Evolutionary conservation across 92 coral and sea anemone genomes (phyloP), one percentile per base, ranked within the genome.

Genomic region (Paragorgia papillata): DNA sequence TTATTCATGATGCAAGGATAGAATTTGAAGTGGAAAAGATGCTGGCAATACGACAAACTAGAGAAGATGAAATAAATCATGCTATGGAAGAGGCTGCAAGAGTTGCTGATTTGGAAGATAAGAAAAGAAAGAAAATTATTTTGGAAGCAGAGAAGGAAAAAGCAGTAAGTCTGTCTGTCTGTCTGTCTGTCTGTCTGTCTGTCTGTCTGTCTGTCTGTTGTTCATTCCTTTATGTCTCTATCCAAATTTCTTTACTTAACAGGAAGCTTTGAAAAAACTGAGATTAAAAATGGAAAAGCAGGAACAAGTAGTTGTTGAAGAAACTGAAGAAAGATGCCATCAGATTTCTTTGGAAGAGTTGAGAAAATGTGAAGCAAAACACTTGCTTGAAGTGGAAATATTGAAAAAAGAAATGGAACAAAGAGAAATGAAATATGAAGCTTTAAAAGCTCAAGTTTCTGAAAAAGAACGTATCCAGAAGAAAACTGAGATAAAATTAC

Each of bases 121-220:
- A 73, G 18, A 94, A 87, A 62, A 84, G 97, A 33, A 89, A 87
- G 64, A 85, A 82, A 71, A 9, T 94, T 33, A 84, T 84, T 34
- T 57, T 90, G 26, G 85, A 92, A 75, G 98, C 98, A 21, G 97
- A 94, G 75, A 88, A 85, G 63, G 98, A 94, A 63, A 94, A 94
- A 66, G 92, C 90, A 87, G 98, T 94, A 73, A 43, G 22, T 37
- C 10, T 10, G 10, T 1, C 9, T 19, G 12, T 12, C n/a, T 9
- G 40, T 27, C n/a, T n/a, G n/a, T n/a, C n/a, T n/a, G n/a, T n/a
- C n/a, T n/a, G n/a, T n/a, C n/a, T n/a, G n/a, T n/a, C n/a, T n/a
- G n/a, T n/a, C n/a, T n/a, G n/a, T n/a, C n/a, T n/a, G n/a, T n/a
- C n/a, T n/a, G n/a, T n/a, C n/a, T n/a, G n/a, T n/a, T n/a, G n/a